These are phyloP conservation scores for Sweltsa coloradensis DNA, from an alignment of 1,140 invertebrate genomes.

Conservation along the genomic window DNA sequence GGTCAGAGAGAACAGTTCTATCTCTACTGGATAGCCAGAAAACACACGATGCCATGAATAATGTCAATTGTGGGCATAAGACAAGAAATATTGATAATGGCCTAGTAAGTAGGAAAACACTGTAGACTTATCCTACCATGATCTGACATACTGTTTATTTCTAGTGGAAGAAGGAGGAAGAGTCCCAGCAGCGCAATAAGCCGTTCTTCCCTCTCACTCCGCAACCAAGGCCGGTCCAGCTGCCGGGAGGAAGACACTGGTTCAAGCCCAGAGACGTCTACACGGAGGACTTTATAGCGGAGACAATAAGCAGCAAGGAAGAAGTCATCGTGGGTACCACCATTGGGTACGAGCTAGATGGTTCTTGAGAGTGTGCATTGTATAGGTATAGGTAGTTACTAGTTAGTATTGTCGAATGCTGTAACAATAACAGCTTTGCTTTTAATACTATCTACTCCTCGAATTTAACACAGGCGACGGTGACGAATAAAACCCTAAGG, in stretches of 20 bases:
- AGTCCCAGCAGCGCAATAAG: slow-evolving; percentile 27
- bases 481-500: too few species aligned
- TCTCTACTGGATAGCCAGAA: too few species aligned
- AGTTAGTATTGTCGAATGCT: too few species aligned
- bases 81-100: slow-evolving; percentile 23
- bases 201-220: slow-evolving; percentile 39
- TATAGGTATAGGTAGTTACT: too few species aligned
- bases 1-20: too few species aligned
- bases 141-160: background rate
- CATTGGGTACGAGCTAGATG: too few species aligned
- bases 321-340: slow-evolving; percentile 62
- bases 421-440: too few species aligned
- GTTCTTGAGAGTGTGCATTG: too few species aligned
- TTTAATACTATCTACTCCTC: too few species aligned
- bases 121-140: background rate
- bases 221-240: slow-evolving; percentile 39
- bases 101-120: background rate
- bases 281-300: slow-evolving; percentile 63
- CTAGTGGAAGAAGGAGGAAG: slow-evolving; percentile 17
- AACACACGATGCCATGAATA: too few species aligned
- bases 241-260: slow-evolving; percentile 60
- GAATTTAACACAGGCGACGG: too few species aligned
- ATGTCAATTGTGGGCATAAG: too few species aligned
- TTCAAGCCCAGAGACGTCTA: slow-evolving; percentile 61
- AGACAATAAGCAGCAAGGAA: slow-evolving; percentile 56